These are phyloP conservation scores for Presbytis comata DNA, from an alignment of 2,797 vertebrate species.

Conservation along the genomic window DNA sequence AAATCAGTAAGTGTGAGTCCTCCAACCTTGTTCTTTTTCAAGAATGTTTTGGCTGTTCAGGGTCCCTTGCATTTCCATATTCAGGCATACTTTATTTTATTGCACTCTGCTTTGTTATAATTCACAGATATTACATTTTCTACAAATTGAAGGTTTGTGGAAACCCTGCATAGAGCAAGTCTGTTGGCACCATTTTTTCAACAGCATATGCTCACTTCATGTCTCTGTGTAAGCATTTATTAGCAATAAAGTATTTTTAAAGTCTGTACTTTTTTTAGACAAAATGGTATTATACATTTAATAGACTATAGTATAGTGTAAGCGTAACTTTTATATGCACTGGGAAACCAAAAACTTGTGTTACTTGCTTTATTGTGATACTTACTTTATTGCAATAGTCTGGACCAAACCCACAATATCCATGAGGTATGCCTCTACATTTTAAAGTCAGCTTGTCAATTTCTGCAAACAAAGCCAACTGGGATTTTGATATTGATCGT, in stretches of 20 bases:
- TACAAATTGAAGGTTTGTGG: not conserved
- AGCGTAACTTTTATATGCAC: not conserved
- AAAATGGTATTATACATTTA: not conserved
- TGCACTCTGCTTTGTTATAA: not conserved
- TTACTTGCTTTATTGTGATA: not conserved
- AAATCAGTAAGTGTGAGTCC: not conserved
- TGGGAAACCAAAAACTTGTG: not conserved
- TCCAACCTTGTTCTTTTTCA: not conserved
- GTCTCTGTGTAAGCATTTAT: not conserved
- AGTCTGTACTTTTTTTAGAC: not conserved
- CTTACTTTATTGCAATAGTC: not conserved
- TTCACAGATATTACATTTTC: not conserved
- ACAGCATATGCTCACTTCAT: not conserved
- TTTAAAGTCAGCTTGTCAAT: not conserved
- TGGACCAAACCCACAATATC: not conserved
- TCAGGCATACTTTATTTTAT: not conserved
- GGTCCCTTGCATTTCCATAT: not conserved
- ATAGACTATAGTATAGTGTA: not conserved
- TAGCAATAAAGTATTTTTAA: not conserved
- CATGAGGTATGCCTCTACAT: not conserved
- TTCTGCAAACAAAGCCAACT: not conserved
- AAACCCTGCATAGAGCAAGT: not conserved
- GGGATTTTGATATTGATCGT: not conserved
- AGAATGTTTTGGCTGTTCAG: not conserved
- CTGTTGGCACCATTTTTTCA: not conserved